Evolutionary conservation across 2,888 invertebrate species (phyloP).

Genomic region (Spilarctia lutea): DNA sequence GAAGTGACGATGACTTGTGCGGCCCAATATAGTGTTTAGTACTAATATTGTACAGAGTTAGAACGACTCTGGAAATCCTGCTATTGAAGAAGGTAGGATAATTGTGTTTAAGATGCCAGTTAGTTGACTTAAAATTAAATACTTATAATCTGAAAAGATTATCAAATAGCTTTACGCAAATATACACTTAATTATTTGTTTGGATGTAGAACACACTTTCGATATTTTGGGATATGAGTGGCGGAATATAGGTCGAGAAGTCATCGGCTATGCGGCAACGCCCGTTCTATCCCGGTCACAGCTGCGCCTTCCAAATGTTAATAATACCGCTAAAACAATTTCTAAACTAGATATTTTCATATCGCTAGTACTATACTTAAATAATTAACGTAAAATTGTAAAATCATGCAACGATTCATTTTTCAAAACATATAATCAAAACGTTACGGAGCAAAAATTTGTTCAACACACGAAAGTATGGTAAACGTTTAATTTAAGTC

Average conservation of each 20-base stretch:
- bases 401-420: not conserved
- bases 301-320: slow-evolving; percentile 71
- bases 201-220: slow-evolving; percentile 64
- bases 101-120: not conserved
- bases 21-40: slow-evolving; percentile 45
- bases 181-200: slow-evolving; percentile 40
- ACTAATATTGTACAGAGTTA: slow-evolving; percentile 15
- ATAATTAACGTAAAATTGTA: not conserved
- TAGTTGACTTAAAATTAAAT: not conserved
- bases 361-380: not conserved
- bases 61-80: slow-evolving; percentile 1
- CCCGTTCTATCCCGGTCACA: slow-evolving; percentile 83
- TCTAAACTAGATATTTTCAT: not conserved
- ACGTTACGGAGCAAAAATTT: not conserved
- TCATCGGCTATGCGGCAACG: slow-evolving; percentile 76
- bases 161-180: slow-evolving; percentile 8
- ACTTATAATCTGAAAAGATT: not conserved
- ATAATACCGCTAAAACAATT: slow-evolving; percentile 50
- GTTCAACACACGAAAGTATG: not conserved
- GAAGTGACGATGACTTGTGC: slow-evolving; percentile 51
- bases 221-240: slow-evolving; percentile 84
- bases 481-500: not conserved
- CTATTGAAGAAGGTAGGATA: slow-evolving; percentile 33
- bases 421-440: not conserved
- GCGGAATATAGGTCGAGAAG: slow-evolving; percentile 80